Evolutionary conservation across 1,140 invertebrate genomes (phyloP).

Genomic region (Ceratitis capitata): DNA sequence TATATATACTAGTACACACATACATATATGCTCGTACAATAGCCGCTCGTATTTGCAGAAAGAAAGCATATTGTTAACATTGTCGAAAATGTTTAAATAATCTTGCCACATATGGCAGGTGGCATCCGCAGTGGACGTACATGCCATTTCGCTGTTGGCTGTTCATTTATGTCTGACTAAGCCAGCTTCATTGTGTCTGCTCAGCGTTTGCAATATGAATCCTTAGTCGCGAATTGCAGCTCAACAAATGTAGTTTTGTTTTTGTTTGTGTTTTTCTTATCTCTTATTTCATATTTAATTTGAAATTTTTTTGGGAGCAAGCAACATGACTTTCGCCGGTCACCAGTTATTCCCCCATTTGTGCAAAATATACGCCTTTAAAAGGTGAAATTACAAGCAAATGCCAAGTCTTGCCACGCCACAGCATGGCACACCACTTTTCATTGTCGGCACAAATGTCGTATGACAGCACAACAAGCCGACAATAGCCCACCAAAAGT

Average conservation of each 20-base stretch:
- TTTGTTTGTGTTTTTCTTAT: background rate
- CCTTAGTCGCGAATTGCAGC: background rate
- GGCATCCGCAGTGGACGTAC: background rate
- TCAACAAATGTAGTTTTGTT: background rate
- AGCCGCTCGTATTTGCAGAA: background rate
- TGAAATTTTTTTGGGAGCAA: background rate
- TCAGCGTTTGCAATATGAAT: background rate
- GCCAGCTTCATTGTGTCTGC: background rate
- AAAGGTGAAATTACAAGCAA: conserved; percentile 7
- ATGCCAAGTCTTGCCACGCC: too few species aligned
- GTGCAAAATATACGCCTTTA: background rate
- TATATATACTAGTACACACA: too few species aligned
- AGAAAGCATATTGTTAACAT: conserved; percentile 1
- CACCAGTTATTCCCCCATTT: background rate
- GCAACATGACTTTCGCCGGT: background rate
- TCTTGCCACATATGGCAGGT: background rate
- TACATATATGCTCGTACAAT: background rate
- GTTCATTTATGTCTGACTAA: background rate
- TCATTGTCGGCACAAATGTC: background rate
- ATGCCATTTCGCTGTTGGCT: background rate
- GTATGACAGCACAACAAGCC: background rate
- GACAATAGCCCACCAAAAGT: background rate
- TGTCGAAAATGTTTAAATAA: background rate
- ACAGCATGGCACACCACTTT: background rate
- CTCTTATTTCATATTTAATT: conserved; percentile 10